Conservation (phyloP, 2,113 vertebrate species). For the Seriola quinqueradiata region DNA sequence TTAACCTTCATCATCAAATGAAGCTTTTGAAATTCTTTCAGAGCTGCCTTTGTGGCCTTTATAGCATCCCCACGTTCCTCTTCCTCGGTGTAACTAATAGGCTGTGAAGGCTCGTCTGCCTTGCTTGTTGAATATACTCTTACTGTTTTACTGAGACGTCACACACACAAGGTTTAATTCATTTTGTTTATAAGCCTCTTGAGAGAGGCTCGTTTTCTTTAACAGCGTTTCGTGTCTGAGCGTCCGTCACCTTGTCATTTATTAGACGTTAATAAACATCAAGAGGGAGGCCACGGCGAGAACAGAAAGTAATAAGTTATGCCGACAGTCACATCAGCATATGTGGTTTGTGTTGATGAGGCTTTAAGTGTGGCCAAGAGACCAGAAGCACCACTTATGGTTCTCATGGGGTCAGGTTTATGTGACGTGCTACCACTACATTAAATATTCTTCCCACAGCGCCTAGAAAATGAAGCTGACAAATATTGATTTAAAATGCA, state of each 20-base stretch:
- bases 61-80: constrained; percentile 2
- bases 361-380: constrained; percentile 22
- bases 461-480: not conserved
- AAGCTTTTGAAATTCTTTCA: constrained; percentile 21
- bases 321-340: constrained; percentile 49
- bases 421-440: constrained; percentile 1
- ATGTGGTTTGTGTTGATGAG: constrained; percentile 60
- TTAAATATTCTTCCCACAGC: constrained; percentile 2
- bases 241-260: constrained; percentile 56
- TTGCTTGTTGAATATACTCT: constrained; percentile 17
- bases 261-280: constrained; percentile 61
- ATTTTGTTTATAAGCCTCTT: constrained; percentile 35
- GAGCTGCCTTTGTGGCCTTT: constrained; percentile 15
- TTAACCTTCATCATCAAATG: constrained; percentile 23
- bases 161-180: constrained; percentile 37
- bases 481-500: not conserved
- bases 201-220: constrained; percentile 31
- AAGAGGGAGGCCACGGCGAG: constrained; percentile 11
- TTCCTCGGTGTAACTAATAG: constrained; percentile 39
- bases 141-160: constrained; percentile 40
- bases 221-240: constrained; percentile 38
- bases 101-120: constrained; percentile 16
- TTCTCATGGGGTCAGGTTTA: constrained; percentile 28
- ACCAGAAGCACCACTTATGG: constrained; percentile 12
- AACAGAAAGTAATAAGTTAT: constrained; percentile 15